Conservation (phyloP, 2,797 vertebrate species). For the Gobio occitaniae region DNA sequence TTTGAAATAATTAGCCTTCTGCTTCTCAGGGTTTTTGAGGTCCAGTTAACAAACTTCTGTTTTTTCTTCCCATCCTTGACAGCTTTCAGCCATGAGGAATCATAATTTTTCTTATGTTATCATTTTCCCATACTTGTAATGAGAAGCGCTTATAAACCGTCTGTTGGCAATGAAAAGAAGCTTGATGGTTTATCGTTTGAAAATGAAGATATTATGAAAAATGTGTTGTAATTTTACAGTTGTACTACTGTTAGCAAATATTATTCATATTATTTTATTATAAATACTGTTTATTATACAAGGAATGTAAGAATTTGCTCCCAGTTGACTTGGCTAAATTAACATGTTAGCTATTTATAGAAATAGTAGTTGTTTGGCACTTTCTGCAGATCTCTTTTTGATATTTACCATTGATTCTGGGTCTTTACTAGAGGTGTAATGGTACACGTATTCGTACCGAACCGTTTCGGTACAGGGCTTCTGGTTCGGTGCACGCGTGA, state of each 20-base stretch:
- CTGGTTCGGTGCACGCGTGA: no score
- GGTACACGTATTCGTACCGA: no score
- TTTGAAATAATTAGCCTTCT: constrained; percentile 5
- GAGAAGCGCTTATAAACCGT: not conserved
- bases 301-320: not conserved
- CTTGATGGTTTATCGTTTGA: not conserved
- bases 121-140: not conserved
- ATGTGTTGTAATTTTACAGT: no score
- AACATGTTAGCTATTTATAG: constrained; percentile 5
- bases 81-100: not conserved
- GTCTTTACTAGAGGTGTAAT: not conserved
- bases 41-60: not conserved
- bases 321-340: not conserved
- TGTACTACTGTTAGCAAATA: not conserved
- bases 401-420: not conserved
- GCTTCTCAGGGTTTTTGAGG: not conserved
- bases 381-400: not conserved
- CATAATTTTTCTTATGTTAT: not conserved
- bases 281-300: not conserved
- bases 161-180: not conserved
- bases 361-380: not conserved
- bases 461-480: no score
- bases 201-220: not conserved
- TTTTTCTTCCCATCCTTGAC: not conserved
- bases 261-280: no score